Evolutionary conservation across 2,113 vertebrate species (phyloP).

Genomic region (Agapornis roseicollis): DNA sequence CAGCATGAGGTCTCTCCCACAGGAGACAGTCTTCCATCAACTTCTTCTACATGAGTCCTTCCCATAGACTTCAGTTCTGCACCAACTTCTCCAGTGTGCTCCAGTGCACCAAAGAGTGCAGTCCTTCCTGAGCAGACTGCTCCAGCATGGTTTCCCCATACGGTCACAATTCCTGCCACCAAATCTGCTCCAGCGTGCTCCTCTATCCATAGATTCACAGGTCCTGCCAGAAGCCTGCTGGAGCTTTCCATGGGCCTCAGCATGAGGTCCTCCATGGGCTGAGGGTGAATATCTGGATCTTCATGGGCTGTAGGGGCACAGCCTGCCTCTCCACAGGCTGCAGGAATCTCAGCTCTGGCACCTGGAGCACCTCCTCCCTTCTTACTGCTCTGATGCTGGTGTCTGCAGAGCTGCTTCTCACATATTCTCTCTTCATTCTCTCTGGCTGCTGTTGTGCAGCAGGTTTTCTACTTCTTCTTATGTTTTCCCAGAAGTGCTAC

Average conservation of each 20-base stretch:
- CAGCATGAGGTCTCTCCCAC: too few relatives aligned
- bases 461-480: background rate
- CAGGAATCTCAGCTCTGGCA: accelerated
- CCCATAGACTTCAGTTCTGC: too few relatives aligned
- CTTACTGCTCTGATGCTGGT: background rate
- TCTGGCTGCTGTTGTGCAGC: background rate
- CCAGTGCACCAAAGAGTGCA: accelerated
- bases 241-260: background rate
- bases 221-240: background rate
- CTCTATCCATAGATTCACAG: background rate
- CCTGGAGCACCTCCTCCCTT: background rate
- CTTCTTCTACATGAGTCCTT: background rate
- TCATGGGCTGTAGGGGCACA: background rate
- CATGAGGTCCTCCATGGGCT: background rate
- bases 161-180: background rate
- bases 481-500: accelerated
- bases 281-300: background rate
- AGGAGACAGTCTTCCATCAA: accelerated
- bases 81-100: too few relatives aligned
- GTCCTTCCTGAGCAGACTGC: background rate
- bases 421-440: background rate
- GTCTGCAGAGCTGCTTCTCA: accelerated
- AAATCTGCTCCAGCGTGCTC: accelerated
- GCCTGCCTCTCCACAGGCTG: background rate
- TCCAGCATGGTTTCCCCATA: background rate